Base-by-base conservation (phyloP, 2,113 vertebrate genomes). In the Orientallactaga bullata region DNA sequence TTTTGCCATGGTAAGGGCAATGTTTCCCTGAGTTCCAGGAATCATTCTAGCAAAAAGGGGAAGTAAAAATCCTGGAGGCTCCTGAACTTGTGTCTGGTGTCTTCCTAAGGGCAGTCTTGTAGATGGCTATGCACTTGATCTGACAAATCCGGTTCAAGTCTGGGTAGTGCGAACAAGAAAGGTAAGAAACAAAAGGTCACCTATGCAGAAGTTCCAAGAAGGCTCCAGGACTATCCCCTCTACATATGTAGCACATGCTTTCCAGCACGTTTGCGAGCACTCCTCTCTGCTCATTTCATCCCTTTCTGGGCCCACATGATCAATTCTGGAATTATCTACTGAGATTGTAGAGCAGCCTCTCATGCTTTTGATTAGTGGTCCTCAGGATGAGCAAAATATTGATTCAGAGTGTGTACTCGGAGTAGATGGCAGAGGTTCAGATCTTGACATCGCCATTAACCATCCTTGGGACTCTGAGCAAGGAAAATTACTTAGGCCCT, bases 361-460 rank as follows among this genome's bases (percentile, higher is more conserved):
- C 37, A 61, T 30, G 69, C 28, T 85, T 47, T 79, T 93, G 37
- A 80, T 95, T 77, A 79, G 42, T 65, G 89, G 51, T 11, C 28
- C 21, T 55, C 23, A 30, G 30, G 35, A 24, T 88, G 55, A 90
- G 16, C 21, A 66, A 86, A 93, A 79, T 71, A 85, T 39, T 80
- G 80, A 72, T 58, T 47, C 28, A 78, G 23, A 81, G 2, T 83
- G 11, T 68, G 30, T 30, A 20, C 60, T 76, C 28, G 88, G 66
- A 72, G 65, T 39, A 73, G 73, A 87, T 12, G 60, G 3, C 18
- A 30, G 51, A n/a, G 42, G 39, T 90, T 95, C 88, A 81, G 90
- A 92, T 88, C 58, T 84, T 83, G 60, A 12, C 60, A 79, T 74
- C 66, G 47, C 13, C 77, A 35, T 93, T 74, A 83, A 83, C 30